Evolutionary conservation across 30 jellyfish, hydroid and myxozoan species (phyloP).

Genomic region (Cassiopea andromeda): DNA sequence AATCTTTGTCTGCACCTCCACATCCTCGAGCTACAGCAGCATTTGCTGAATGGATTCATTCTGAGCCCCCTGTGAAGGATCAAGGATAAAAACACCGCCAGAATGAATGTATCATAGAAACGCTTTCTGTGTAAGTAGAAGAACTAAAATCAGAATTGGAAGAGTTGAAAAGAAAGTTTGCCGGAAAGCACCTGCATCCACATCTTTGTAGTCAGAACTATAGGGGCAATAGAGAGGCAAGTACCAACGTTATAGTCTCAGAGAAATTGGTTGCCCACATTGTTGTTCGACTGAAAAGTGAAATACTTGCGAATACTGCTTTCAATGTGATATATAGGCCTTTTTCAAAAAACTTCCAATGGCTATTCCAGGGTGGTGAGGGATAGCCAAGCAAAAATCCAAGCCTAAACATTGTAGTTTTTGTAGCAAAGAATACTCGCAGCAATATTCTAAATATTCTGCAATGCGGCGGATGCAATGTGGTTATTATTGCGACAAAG

Average conservation of each 20-base stretch:
- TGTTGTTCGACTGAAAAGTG: slow-evolving; percentile 47
- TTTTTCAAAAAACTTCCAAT: slow-evolving; percentile 44
- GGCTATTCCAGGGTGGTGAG: slow-evolving; percentile 66
- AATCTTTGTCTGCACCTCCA: slow-evolving; percentile 51
- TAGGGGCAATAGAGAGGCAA: slow-evolving; percentile 28
- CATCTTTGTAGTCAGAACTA: slow-evolving; percentile 30
- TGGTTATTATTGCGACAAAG: slow-evolving; percentile 42
- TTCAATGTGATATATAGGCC: slow-evolving; percentile 14
- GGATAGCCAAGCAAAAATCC: slow-evolving; percentile 36
- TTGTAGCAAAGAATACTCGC: slow-evolving; percentile 34
- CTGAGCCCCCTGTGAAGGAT: slow-evolving; percentile 18
- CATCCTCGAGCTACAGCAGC: slow-evolving; percentile 55
- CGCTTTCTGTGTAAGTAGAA: slow-evolving; percentile 45
- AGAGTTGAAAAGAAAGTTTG: slow-evolving; percentile 34
- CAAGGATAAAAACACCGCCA: slow-evolving; percentile 1
- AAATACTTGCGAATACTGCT: slow-evolving; percentile 56
- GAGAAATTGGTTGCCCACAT: slow-evolving; percentile 46
- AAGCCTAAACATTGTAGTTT: slow-evolving; percentile 36
- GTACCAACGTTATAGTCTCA: slow-evolving; percentile 20
- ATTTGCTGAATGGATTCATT: slow-evolving; percentile 4
- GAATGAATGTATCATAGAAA: slow-evolving; percentile 2
- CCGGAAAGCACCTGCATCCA: slow-evolving; percentile 24
- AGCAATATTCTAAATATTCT: not conserved
- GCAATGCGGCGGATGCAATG: slow-evolving; percentile 46
- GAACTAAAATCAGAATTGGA: slow-evolving; percentile 55